A percentile compares a stretch with the other conserved stretches of the same genome.
phyloP scores from a whole-genome alignment of 2,888 invertebrate species.

The Heteropelma amictum region DNA sequence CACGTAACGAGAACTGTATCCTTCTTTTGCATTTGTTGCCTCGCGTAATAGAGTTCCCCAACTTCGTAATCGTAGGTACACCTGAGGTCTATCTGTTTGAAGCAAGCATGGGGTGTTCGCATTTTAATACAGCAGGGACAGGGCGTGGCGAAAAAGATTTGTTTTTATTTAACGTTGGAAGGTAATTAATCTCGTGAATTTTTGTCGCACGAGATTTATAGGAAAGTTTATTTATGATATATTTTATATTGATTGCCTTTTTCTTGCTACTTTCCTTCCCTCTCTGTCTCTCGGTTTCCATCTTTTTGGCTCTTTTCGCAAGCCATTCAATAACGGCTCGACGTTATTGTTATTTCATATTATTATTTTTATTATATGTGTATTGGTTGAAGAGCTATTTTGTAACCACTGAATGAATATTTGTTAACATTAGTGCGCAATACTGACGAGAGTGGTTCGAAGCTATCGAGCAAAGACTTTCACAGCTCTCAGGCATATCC shows the following conservation, averaged over 20 bases:
- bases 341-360: neutral
- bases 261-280: too few species aligned
- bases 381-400: neutral
- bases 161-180: neutral
- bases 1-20: constrained; percentile 41
- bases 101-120: neutral
- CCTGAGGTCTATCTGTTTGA: neutral
- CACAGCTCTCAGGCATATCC: constrained; percentile 28
- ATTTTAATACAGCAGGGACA: neutral
- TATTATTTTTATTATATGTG: neutral
- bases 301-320: neutral
- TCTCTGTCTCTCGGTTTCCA: neutral
- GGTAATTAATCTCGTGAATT: neutral
- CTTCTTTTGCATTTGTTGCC: constrained; percentile 28
- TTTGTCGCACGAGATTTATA: neutral
- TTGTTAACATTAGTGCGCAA: constrained; percentile 20
- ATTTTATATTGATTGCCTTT: neutral
- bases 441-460: constrained; percentile 18
- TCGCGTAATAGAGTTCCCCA: neutral
- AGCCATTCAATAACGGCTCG: too few species aligned
- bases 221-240: neutral
- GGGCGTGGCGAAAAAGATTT: neutral
- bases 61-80: neutral
- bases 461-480: constrained; percentile 30
- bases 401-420: constrained; percentile 18